Base-by-base conservation (phyloP, 2,113 vertebrate genomes). In the Regulus satrapa region DNA sequence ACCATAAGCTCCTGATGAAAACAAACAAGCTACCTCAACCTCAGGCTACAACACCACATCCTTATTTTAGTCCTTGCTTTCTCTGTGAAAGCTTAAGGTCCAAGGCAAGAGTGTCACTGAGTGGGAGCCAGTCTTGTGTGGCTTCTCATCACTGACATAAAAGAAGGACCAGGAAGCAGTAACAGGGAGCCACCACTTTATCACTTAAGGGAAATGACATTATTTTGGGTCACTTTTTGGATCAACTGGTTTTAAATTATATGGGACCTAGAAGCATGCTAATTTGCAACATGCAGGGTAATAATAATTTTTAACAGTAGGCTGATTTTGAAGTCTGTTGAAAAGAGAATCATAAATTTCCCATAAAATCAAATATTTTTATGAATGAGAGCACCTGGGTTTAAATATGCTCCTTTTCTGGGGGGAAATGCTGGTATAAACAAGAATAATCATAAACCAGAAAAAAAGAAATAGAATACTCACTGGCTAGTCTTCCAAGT, bases 41-140 rank as follows among this genome's bases (percentile, higher is more conserved):
- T n/a, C n/a, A n/a, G n/a, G n/a, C n/a, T n/a, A 32, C 12, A 86
- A 25, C 0, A 3, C 2, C 36, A 28, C 0, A 0, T 23, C 31
- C 5, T 17, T 32, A 73, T 46, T 84, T 59, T 46, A 52, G 41
- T 12, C 49, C 8, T 80, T 45, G 18, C 4, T n/a, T 55, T 38
- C 54, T 51, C 63, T 29, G 21, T 26, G 48, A 14, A 54, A 75
- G 29, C 5, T 52, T 48, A 26, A 73, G 58, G 40, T 48, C 54
- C 59, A 54, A 72, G 54, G 12, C 67, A 83, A 14, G 15, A 72
- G 19, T 29, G 15, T 73, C 4, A 4, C 24, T 20, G 16, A 8
- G 4, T 9, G 29, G 21, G 26, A 63, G 12, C 5, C 20, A 21
- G 19, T 49, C 52, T 45, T 48, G 25, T 5, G 18, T 13, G 51